Conservation (phyloP, 2,888 invertebrate genomes). For the Scotopteryx bipunctaria region DNA sequence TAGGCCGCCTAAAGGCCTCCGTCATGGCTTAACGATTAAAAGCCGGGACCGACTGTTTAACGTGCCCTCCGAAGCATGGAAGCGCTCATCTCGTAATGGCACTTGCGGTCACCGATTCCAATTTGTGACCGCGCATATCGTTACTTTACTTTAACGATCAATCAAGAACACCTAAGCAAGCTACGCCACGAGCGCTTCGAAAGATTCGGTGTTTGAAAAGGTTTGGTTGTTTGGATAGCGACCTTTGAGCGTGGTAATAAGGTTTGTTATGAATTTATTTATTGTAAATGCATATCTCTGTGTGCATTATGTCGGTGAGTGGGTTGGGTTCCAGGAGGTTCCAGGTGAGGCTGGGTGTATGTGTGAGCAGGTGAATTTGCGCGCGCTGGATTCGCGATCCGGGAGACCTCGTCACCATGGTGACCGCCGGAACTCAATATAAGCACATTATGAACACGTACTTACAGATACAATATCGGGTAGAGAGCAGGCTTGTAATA, state of each 20-base stretch:
- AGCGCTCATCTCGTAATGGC: too few relatives aligned
- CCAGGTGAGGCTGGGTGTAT: conserved; percentile 47
- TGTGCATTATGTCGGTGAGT: conserved; percentile 58
- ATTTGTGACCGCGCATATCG: too few relatives aligned
- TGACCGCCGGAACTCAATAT: conserved; percentile 65
- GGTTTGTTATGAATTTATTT: conserved; percentile 45
- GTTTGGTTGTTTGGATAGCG: conserved; percentile 22
- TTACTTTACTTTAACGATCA: too few relatives aligned
- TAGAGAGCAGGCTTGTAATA: conserved; percentile 2
- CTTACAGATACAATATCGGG: conserved; percentile 10
- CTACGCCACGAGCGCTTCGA: too few relatives aligned
- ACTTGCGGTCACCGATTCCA: too few relatives aligned
- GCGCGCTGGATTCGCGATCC: conserved; percentile 58
- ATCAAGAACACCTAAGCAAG: too few relatives aligned
- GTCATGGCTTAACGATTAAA: too few relatives aligned
- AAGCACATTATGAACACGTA: conserved; percentile 35
- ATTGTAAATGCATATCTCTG: conserved; percentile 49
- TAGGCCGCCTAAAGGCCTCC: too few relatives aligned
- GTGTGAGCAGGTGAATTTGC: conserved; percentile 67
- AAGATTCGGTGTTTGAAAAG: conserved; percentile 37
- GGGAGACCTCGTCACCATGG: conserved; percentile 69
- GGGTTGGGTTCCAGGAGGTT: conserved; percentile 50
- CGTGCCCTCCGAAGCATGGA: too few relatives aligned
- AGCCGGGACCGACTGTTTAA: too few relatives aligned
- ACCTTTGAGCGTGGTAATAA: conserved; percentile 50